Conservation (phyloP, 1,140 invertebrate genomes). For the Bombus cullumanus region DNA sequence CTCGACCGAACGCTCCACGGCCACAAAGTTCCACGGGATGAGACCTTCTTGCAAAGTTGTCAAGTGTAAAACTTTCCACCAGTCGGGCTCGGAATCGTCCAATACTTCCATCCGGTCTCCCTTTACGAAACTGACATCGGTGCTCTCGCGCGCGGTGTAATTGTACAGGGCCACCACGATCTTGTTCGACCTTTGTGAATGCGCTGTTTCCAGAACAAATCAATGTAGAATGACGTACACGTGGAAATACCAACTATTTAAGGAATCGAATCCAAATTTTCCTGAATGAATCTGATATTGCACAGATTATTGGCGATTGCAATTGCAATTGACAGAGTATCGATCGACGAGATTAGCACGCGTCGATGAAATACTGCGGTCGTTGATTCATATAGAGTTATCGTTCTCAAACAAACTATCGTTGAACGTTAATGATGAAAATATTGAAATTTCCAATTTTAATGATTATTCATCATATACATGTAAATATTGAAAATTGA, state of each 20-base stretch:
- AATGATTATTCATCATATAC: background rate
- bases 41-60: slow-evolving; percentile 92
- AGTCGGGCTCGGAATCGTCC: slow-evolving; percentile 95
- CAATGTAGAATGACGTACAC: background rate
- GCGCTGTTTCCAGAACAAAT: slow-evolving; percentile 69
- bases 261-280: background rate
- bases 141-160: slow-evolving; percentile 94
- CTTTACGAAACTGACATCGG: slow-evolving; percentile 95
- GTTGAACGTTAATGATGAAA: background rate
- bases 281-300: background rate
- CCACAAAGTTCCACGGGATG: slow-evolving; percentile 97
- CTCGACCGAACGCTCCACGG: slow-evolving; percentile 95
- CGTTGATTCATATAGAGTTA: background rate
- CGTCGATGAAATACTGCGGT: background rate
- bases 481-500: background rate
- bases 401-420: background rate
- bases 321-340: background rate
- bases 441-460: background rate
- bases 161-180: slow-evolving; percentile 95
- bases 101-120: slow-evolving; percentile 95
- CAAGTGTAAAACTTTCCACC: slow-evolving; percentile 96
- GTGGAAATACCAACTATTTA: background rate
- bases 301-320: background rate
- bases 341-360: background rate
- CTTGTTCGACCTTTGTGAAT: slow-evolving; percentile 80